These are phyloP conservation scores for Eubucco bourcierii DNA, from an alignment of 2,113 vertebrate species.

Conservation along the genomic window DNA sequence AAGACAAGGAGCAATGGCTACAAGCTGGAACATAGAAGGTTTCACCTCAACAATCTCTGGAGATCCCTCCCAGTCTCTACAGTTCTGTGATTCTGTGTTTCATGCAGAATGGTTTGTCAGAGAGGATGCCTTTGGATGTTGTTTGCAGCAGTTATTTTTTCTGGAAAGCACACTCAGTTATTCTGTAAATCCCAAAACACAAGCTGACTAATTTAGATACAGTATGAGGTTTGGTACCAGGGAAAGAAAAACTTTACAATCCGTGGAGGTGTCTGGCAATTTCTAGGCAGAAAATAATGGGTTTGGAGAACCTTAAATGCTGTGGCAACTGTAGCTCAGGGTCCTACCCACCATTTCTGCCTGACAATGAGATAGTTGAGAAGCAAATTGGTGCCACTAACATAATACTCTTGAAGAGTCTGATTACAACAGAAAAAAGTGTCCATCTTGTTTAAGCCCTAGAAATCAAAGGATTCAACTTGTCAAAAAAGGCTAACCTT, in stretches of 20 bases:
- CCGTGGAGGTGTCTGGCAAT: background rate
- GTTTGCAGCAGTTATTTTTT: background rate
- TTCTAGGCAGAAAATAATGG: constrained; percentile 27
- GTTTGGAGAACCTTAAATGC: background rate
- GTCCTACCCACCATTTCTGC: background rate
- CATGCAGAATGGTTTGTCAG: background rate
- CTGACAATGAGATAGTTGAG: background rate
- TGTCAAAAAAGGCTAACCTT: background rate
- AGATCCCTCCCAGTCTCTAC: too few species aligned
- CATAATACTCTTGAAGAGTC: background rate
- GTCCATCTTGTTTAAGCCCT: background rate
- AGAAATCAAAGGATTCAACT: background rate
- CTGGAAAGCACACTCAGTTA: background rate
- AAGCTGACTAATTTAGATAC: background rate
- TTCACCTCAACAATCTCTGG: too few species aligned
- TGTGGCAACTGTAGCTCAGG: background rate
- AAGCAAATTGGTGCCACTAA: background rate
- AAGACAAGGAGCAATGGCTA: too few species aligned
- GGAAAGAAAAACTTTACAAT: background rate
- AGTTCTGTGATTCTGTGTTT: background rate
- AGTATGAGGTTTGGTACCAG: background rate
- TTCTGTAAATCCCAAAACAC: background rate
- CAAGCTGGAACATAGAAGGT: too few species aligned
- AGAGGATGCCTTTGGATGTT: background rate
- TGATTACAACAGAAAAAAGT: background rate